Evolutionary conservation across 1,140 invertebrate species (phyloP), one percentile per base, ranked within the genome.

Genomic region (Chrysomallon squamiferum): DNA sequence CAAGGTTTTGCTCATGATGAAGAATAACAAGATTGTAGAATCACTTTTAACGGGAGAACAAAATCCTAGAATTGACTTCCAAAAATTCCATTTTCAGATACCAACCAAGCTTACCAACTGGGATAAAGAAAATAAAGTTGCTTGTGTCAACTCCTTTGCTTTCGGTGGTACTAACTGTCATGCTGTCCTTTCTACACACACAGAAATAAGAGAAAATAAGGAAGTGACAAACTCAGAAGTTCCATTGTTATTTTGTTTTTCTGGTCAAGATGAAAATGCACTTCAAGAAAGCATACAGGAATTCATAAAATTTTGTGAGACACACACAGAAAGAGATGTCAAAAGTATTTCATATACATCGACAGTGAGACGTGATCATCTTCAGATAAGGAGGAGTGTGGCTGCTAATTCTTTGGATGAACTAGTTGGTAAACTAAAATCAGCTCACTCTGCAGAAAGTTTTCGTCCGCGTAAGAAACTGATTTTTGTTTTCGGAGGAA

Each of bases 1-100:
- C 2, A 97, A 98, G 49, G 71, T 81, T 38, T 45, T 81, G 27
- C 66, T 81, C 0, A 81, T 81, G 79, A 79, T 79, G 74, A 75
- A 77, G 43, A 45, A 78, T 45, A 56, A 67, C 18, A 72, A 52
- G 29, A 71, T 77, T 43, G 79, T 78, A 7, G 73, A 74, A 29
- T 73, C 77, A 0, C 62, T 75, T 30, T 57, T 68, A 59, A 72
- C 70, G 83, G 69, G 68, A 3, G 73, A 72, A 18, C 63, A 65
- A 47, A 79, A 81, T 61, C 68, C 69, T 33, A 69, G 73, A n/a
- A 72, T 79, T 50, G 56, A 76, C 32, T 72, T 78, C 15, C 29
- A 60, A 5, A 70, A 64, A 4, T 61, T 71, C 50, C 64, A 66
- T 25, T 63, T 81, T 52, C 35, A 58, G 6, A 73, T 81, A 22